Percentiles rank a stretch among this genome's conserved stretches.
phyloP scores from a whole-genome alignment of 1,140 invertebrate genomes.

The Zeugodacus cucurbitae region DNA sequence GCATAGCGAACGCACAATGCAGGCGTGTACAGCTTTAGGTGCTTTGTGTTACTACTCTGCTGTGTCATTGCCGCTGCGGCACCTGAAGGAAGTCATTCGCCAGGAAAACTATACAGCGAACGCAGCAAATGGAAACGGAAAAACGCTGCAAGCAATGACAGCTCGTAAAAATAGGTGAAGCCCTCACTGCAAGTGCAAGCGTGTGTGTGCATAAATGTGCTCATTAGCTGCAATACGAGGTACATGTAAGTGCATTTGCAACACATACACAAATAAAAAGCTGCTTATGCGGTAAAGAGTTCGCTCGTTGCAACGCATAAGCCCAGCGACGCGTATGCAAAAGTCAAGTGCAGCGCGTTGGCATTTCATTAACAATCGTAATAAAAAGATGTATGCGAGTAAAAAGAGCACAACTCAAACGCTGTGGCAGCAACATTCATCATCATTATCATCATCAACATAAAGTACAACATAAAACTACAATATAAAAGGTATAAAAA shows the following conservation, averaged over 20 bases:
- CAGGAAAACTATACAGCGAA: background rate
- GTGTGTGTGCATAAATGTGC: background rate
- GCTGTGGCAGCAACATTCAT: constrained; percentile 36
- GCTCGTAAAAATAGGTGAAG: constrained; percentile 3
- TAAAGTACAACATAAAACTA: constrained; percentile 11
- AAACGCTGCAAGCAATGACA: constrained; percentile 18
- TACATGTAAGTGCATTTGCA: background rate
- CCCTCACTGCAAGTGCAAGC: background rate
- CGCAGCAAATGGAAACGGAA: constrained; percentile 15
- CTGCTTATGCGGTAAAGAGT: background rate
- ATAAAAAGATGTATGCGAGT: background rate
- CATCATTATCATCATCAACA: constrained; percentile 32
- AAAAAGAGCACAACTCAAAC: background rate
- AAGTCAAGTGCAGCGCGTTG: constrained; percentile 23
- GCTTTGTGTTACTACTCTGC: background rate
- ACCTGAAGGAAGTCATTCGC: constrained; percentile 10
- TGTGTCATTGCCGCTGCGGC: constrained; percentile 12
- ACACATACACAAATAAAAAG: background rate
- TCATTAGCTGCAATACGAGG: constrained; percentile 15
- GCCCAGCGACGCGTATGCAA: background rate
- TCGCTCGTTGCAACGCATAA: background rate
- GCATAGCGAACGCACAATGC: background rate
- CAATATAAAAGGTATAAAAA: background rate
- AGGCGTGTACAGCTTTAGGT: background rate
- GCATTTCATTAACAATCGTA: constrained; percentile 21